Conservation (phyloP, 2,888 invertebrate species). For the Leptinotarsa tumamoca region DNA sequence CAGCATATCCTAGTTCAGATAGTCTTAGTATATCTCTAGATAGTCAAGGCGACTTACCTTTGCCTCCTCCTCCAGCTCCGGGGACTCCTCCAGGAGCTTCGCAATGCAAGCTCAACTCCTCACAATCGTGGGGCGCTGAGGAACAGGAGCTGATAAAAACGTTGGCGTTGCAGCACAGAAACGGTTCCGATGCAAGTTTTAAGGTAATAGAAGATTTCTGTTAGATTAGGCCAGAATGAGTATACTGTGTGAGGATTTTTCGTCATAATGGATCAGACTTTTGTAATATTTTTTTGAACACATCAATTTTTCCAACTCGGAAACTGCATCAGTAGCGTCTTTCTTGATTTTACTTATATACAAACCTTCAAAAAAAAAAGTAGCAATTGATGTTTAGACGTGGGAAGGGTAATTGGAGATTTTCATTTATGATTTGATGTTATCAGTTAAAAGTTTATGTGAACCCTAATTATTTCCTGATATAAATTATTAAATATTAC, state of each 20-base stretch:
- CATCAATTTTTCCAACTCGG: too few relatives aligned
- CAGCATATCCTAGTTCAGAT: conserved; percentile 76
- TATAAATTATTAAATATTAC: too few relatives aligned
- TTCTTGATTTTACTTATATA: too few relatives aligned
- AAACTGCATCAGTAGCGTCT: too few relatives aligned
- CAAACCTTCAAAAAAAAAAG: too few relatives aligned
- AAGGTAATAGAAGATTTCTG: conserved; percentile 70
- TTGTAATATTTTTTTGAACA: neutral
- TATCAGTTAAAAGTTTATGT: too few relatives aligned
- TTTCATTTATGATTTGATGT: too few relatives aligned
- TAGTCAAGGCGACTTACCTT: conserved; percentile 70
- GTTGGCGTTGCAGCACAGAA: conserved; percentile 72
- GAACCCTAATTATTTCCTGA: too few relatives aligned
- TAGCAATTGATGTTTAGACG: too few relatives aligned
- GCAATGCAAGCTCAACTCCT: conserved; percentile 68
- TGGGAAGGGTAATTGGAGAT: too few relatives aligned
- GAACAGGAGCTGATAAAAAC: conserved; percentile 67
- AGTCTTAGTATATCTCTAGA: conserved; percentile 73
- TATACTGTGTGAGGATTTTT: too few relatives aligned
- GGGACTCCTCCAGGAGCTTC: conserved; percentile 72
- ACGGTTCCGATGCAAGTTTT: conserved; percentile 86
- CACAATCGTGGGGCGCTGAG: conserved; percentile 71
- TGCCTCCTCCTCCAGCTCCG: conserved; percentile 74
- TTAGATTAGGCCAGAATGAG: neutral
- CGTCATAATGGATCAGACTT: neutral